Evolutionary conservation across 2,797 vertebrate species (phyloP).

Genomic region (Malacoctenus gilli): DNA sequence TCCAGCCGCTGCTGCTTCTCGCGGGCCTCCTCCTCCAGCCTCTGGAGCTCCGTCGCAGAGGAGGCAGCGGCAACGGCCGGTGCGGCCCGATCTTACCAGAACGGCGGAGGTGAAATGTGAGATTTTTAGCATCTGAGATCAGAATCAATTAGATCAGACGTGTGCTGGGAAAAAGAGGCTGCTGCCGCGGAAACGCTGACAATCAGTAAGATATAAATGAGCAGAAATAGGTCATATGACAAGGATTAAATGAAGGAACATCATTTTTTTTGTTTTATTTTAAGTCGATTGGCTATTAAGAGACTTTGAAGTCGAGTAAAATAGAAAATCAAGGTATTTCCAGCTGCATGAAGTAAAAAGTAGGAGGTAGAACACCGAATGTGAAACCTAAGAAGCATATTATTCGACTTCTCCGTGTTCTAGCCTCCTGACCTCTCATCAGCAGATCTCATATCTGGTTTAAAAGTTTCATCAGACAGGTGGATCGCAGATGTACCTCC

Average conservation of each 20-base stretch:
- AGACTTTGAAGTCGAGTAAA: too few species aligned
- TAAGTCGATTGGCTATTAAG: too few species aligned
- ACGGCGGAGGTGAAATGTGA: conserved; percentile 13
- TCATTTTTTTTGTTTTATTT: too few species aligned
- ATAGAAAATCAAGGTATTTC: too few species aligned
- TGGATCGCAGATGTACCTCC: conserved; percentile 51
- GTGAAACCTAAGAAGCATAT: not conserved
- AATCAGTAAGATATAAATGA: not conserved
- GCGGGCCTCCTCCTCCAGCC: conserved; percentile 76
- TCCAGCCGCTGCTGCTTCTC: conserved; percentile 80
- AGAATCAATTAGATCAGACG: conserved; percentile 22
- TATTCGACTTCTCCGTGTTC: not conserved
- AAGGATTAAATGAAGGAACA: too few species aligned
- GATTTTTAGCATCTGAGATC: conserved; percentile 9
- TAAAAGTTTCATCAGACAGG: not conserved
- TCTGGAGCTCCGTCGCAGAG: conserved; percentile 63
- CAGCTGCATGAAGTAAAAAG: not conserved
- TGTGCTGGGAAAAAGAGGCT: conserved; percentile 3
- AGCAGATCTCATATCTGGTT: not conserved
- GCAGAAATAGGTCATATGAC: not conserved
- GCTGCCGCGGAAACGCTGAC: conserved; percentile 7
- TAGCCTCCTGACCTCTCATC: not conserved
- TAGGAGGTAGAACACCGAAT: not conserved
- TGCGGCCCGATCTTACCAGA: conserved; percentile 51
- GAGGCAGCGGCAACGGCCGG: conserved; percentile 31